A percentile compares a stretch with the other conserved stretches of the same genome.
These are phyloP conservation scores for Semotilus atromaculatus DNA, from an alignment of 2,797 vertebrate genomes.

Conservation along the genomic window DNA sequence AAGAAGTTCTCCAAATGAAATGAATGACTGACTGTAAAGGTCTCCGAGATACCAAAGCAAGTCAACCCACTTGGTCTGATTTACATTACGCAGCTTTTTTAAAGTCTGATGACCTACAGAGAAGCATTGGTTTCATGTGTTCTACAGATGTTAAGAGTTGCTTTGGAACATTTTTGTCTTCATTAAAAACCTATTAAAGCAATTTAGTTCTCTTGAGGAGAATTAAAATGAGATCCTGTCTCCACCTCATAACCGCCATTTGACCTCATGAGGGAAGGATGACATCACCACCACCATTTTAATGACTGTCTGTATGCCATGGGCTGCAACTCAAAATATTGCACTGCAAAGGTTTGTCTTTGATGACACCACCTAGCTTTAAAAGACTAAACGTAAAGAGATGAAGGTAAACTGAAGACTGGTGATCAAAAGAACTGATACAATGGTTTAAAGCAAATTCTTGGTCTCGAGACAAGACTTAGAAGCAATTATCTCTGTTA, in stretches of 20 bases:
- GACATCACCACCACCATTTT: not conserved
- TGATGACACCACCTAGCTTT: not conserved
- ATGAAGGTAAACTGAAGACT: not conserved
- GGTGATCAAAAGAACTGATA: slow-evolving; percentile 22
- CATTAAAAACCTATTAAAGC: not conserved
- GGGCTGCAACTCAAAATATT: not conserved
- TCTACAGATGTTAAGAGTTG: slow-evolving; percentile 21
- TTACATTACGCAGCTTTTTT: slow-evolving; percentile 14
- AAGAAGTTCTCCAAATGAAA: slow-evolving; percentile 41
- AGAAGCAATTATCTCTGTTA: slow-evolving; percentile 25
- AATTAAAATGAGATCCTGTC: not conserved
- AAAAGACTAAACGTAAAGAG: not conserved
- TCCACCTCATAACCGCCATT: not conserved
- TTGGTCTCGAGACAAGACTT: not conserved
- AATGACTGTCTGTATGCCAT: not conserved
- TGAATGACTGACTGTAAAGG: slow-evolving; percentile 17
- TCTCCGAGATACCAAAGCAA: slow-evolving; percentile 4
- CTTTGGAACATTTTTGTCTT: not conserved
- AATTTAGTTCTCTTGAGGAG: not conserved
- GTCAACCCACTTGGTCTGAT: slow-evolving; percentile 26
- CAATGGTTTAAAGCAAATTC: not conserved
- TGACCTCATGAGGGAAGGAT: not conserved
- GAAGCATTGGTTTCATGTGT: slow-evolving; percentile 6
- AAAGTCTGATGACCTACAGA: not conserved
- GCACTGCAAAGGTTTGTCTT: not conserved